Conservation (phyloP, 2,797 vertebrate genomes). For the Apodemus agrarius region DNA sequence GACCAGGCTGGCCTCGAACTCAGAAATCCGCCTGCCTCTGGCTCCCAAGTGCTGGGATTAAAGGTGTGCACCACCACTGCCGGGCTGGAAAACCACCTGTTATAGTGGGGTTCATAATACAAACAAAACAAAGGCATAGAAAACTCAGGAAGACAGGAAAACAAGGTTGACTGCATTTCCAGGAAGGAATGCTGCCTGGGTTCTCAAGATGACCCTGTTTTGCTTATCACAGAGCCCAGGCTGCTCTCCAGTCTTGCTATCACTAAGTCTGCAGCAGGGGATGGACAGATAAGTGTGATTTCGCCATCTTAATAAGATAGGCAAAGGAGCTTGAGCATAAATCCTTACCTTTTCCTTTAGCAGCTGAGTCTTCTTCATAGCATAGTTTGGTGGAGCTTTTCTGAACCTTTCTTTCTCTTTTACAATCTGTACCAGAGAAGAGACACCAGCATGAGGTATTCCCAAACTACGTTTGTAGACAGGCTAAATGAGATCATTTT, state of each 20-base stretch:
- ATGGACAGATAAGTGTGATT: background rate
- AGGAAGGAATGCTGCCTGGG: slow-evolving; percentile 5
- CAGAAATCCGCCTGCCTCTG: too few species aligned
- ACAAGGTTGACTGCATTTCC: background rate
- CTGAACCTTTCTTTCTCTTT: slow-evolving; percentile 99
- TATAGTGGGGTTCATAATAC: background rate
- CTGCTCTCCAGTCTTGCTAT: background rate
- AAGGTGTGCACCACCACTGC: too few species aligned
- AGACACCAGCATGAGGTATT: slow-evolving; percentile 75
- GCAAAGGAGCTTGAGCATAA: background rate
- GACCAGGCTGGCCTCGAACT: too few species aligned
- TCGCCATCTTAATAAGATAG: background rate
- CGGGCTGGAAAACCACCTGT: background rate
- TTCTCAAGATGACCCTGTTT: background rate
- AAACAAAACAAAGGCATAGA: slow-evolving; percentile 2
- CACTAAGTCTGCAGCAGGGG: background rate
- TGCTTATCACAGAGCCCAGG: background rate
- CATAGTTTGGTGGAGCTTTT: slow-evolving; percentile 99
- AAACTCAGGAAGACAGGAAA: background rate
- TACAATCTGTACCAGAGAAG: slow-evolving; percentile 92
- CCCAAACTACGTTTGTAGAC: slow-evolving; percentile 34
- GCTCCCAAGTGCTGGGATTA: too few species aligned
- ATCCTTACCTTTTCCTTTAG: slow-evolving; percentile 97
- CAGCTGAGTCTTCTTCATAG: slow-evolving; percentile 99
- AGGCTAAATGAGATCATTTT: slow-evolving; percentile 54